Evolutionary conservation across 2,113 vertebrate genomes (phyloP).

Genomic region (Corydoras maculifer): DNA sequence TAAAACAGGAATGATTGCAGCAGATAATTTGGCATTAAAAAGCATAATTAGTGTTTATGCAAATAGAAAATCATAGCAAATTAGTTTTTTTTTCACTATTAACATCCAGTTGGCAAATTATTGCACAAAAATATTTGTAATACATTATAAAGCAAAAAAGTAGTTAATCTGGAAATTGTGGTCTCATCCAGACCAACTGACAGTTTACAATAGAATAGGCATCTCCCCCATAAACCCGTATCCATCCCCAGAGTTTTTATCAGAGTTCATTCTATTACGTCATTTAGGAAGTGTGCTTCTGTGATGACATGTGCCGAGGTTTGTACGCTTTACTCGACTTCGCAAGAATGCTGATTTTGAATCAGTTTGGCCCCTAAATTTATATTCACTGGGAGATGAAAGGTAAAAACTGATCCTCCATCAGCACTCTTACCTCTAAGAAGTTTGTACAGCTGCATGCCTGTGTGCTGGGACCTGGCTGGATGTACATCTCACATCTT

Average conservation of each 20-base stretch:
- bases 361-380: constrained; percentile 14
- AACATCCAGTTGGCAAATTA: too few relatives aligned
- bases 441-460: constrained; percentile 27
- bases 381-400: constrained; percentile 12
- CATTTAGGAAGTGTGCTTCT: constrained; percentile 20
- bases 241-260: too few relatives aligned
- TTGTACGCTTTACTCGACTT: neutral
- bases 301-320: constrained; percentile 5
- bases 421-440: constrained; percentile 26
- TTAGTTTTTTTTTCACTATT: too few relatives aligned
- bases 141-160: too few relatives aligned
- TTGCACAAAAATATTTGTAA: too few relatives aligned
- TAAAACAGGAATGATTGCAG: constrained; percentile 10
- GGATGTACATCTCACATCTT: constrained; percentile 75
- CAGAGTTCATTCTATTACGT: constrained; percentile 6
- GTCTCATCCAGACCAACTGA: neutral
- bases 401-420: constrained; percentile 17
- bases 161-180: neutral
- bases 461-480: constrained; percentile 18
- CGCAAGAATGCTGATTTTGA: constrained; percentile 25
- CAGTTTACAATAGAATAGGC: neutral
- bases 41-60: neutral
- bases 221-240: too few relatives aligned
- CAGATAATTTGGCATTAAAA: constrained; percentile 19
- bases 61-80: neutral